Percentiles rank a stretch among this genome's conserved stretches.
Conservation (phyloP, 2,797 vertebrate genomes). For the Garrulus glandarius region DNA sequence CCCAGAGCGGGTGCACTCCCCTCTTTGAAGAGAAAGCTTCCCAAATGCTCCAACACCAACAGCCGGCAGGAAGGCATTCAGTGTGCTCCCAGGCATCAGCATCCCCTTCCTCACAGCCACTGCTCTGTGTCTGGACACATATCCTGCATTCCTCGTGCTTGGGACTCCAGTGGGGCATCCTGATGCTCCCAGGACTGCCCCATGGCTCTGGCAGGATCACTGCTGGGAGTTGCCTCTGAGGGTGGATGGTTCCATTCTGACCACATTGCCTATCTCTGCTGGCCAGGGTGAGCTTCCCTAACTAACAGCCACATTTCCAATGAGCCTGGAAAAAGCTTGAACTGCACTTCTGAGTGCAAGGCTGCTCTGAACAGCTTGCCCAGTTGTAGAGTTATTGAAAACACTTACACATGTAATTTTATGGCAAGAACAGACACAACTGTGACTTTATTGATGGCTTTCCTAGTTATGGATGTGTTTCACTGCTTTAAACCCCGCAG, state of each 20-base stretch:
- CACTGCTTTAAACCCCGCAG: neutral
- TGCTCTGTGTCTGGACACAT: neutral
- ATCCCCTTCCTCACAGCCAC: neutral
- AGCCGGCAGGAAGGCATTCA: fast-evolving
- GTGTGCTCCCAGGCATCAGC: neutral
- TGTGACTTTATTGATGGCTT: conserved; percentile 15
- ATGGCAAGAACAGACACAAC: neutral
- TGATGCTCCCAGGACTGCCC: neutral
- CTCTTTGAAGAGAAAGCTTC: neutral
- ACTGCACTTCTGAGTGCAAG: neutral
- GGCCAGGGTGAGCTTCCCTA: neutral
- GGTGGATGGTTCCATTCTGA: neutral
- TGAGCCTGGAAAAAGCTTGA: neutral
- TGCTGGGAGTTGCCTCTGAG: neutral
- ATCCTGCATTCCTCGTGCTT: fast-evolving
- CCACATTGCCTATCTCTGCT: neutral
- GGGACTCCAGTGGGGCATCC: fast-evolving
- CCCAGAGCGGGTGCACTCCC: neutral
- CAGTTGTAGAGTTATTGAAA: conserved; percentile 13
- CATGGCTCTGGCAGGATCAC: fast-evolving
- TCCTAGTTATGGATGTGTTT: neutral
- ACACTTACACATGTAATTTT: conserved; percentile 19
- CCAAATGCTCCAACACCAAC: neutral
- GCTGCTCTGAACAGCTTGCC: conserved; percentile 31
- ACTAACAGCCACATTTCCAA: neutral